phyloP scores from a whole-genome alignment of 2,888 invertebrate species.

The Entomobrya proxima region DNA sequence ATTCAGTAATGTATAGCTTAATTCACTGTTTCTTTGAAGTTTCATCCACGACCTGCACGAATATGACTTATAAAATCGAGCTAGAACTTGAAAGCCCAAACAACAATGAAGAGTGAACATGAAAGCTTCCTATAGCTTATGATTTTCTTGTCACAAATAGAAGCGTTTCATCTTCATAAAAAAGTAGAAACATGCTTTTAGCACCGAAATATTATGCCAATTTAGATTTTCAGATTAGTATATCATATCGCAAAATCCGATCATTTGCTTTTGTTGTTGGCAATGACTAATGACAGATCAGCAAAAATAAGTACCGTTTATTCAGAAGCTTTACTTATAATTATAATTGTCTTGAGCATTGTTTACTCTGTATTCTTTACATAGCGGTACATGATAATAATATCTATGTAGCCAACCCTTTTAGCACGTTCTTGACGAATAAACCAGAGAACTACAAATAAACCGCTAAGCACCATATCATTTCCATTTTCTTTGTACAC shows the following conservation, averaged over 20 bases:
- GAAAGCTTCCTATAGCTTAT: slow-evolving; percentile 13
- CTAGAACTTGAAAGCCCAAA: not conserved
- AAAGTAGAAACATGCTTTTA: slow-evolving; percentile 43
- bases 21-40: not conserved
- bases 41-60: slow-evolving; percentile 28
- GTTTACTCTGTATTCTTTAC: not conserved
- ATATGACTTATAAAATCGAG: not conserved
- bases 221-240: slow-evolving; percentile 11
- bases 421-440: slow-evolving; percentile 34
- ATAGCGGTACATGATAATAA: not conserved
- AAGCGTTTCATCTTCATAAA: too few species aligned
- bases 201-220: slow-evolving; percentile 5
- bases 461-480: not conserved
- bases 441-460: not conserved
- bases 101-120: slow-evolving; percentile 5
- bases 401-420: not conserved
- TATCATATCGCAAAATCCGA: too few species aligned
- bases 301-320: not conserved
- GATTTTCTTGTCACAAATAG: not conserved
- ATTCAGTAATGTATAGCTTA: not conserved
- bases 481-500: not conserved
- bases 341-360: not conserved
- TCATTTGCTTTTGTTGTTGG: too few species aligned
- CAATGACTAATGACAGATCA: not conserved
- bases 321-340: not conserved